These are phyloP conservation scores for Parnassius orleans DNA, from an alignment of 2,888 invertebrate species.

Conservation along the genomic window DNA sequence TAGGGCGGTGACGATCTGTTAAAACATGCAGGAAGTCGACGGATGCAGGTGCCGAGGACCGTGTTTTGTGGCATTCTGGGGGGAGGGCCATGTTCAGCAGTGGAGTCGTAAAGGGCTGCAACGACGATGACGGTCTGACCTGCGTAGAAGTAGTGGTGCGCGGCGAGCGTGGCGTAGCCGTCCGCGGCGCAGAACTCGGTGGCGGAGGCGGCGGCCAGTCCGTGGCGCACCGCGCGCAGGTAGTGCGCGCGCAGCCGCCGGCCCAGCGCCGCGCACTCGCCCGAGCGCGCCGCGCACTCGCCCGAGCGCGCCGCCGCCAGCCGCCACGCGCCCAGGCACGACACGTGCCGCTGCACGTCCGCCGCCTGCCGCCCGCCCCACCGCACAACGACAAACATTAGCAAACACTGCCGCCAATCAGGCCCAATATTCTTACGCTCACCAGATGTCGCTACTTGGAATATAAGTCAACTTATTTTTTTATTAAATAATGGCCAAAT, in stretches of 20 bases:
- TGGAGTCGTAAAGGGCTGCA: no score
- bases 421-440: no score
- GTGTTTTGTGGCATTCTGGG: no score
- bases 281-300: constrained; percentile 81
- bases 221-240: constrained; percentile 77
- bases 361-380: constrained; percentile 69
- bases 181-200: constrained; percentile 90
- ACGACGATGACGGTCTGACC: constrained; percentile 42
- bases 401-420: no score
- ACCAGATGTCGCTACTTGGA: no score
- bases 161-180: constrained; percentile 89
- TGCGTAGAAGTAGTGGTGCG: constrained; percentile 83
- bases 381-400: background rate
- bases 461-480: no score
- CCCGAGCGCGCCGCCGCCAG: constrained; percentile 83
- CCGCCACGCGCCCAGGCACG: constrained; percentile 87
- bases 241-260: constrained; percentile 84
- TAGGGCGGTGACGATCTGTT: no score
- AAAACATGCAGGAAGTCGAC: no score
- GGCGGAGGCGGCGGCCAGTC: constrained; percentile 72
- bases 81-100: no score
- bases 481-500: no score
- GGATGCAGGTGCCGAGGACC: no score
- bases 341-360: constrained; percentile 91
- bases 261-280: constrained; percentile 72